Percentiles rank a stretch among this genome's conserved stretches.
Evolutionary conservation across 2,113 vertebrate genomes (phyloP).

Genomic region (Empidonax alnorum): DNA sequence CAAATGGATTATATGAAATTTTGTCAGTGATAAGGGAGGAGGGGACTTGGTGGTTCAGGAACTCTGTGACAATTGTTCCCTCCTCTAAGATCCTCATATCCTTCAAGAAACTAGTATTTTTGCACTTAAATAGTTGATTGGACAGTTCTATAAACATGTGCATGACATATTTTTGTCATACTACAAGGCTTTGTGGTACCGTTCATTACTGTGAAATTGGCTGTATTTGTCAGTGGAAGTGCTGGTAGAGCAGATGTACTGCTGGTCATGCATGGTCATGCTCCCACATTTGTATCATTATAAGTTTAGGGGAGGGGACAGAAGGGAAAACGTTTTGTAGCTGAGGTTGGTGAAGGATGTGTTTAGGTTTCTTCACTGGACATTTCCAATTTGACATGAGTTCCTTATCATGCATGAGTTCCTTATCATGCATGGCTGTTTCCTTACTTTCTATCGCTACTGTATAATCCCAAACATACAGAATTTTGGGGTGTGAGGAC

Average conservation of each 20-base stretch:
- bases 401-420: background rate
- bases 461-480: background rate
- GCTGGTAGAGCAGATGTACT: background rate
- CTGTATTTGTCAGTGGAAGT: background rate
- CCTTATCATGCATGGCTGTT: background rate
- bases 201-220: background rate
- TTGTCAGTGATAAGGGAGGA: background rate
- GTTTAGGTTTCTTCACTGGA: background rate
- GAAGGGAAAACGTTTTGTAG: background rate
- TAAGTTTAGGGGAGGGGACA: background rate
- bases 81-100: background rate
- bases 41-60: background rate
- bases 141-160: background rate
- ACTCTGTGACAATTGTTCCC: background rate
- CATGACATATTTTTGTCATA: background rate
- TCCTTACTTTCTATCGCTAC: background rate
- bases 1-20: background rate
- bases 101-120: background rate
- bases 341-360: background rate
- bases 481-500: background rate
- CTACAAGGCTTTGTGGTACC: background rate
- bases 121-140: background rate
- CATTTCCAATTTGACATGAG: background rate
- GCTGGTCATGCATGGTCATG: fast-evolving
- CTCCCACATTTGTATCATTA: background rate